Base-by-base conservation (phyloP, 2,888 invertebrate genomes). In the Cryptocephalus primarius region DNA sequence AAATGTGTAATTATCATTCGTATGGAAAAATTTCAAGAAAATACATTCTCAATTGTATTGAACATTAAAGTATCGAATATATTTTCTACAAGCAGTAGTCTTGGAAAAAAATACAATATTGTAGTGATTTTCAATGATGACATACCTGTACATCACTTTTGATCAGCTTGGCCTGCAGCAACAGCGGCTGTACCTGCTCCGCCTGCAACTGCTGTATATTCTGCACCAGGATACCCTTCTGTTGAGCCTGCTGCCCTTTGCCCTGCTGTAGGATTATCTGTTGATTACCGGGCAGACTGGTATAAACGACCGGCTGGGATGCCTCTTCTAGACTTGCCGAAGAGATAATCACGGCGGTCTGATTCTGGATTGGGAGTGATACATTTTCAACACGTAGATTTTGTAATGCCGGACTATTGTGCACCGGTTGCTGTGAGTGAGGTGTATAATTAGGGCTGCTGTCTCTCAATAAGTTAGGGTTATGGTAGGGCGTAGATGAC, bases 131-230 rank as follows among this genome's bases (percentile, higher is more conserved):
- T n/a, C n/a, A n/a, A n/a, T n/a, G n/a, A n/a, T n/a, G n/a, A n/a
- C n/a, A n/a, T 22, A 22, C 22, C 22, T 22, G 22, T 22, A 46
- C 40, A 46, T 54, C 54, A n/a, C 41, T 49, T 60, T 73, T 76
- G 9, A 78, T 70, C 47, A 80, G 67, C 67, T 80, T 83, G 3
- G 82, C 76, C 63, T 83, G 83, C 43, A 85, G 68, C 43, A 85
- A 74, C 38, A 85, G 75, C 58, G 81, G 78, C 42, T 72, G 67
- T 47, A 66, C 58, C 49, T 66, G 68, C 44, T 68, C 67, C 12
- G 62, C 43, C 9, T 64, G 57, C 33, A 68, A 55, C 45, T 64
- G 65, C 11, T 63, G 58, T 36, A 69, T 57, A 57, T 69, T 69
- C 48, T 69, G 69, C 9, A 69, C 56, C 9, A 63, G 63, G 45